phyloP scores from a whole-genome alignment of 1,140 invertebrate genomes.

The Bacillus rossius region DNA sequence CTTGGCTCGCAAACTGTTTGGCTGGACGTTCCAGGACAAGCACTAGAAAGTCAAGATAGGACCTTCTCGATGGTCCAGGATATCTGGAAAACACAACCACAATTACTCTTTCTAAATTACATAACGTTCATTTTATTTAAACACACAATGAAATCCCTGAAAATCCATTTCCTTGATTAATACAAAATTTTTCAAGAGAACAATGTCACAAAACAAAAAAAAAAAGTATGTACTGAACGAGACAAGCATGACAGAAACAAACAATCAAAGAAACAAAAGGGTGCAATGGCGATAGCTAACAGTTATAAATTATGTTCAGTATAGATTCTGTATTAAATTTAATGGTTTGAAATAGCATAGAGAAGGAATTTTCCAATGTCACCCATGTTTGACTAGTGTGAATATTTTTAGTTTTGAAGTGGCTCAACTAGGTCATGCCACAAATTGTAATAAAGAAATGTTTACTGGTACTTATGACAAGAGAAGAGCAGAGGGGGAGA shows the following conservation, averaged over 20 bases:
- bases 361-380: too few species aligned
- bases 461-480: too few species aligned
- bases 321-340: too few species aligned
- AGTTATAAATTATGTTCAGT: too few species aligned
- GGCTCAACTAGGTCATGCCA: too few species aligned
- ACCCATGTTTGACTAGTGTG: too few species aligned
- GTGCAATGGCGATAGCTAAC: too few species aligned
- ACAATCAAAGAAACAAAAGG: background rate
- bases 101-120: background rate
- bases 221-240: background rate
- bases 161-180: background rate
- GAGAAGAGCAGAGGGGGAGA: too few species aligned
- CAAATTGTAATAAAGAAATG: too few species aligned
- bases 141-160: background rate
- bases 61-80: slow-evolving; percentile 78
- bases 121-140: background rate
- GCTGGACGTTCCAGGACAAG: background rate
- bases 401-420: too few species aligned
- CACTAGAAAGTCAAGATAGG: slow-evolving; percentile 81
- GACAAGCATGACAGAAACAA: background rate
- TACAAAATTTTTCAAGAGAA: background rate
- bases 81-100: slow-evolving; percentile 57
- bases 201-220: background rate
- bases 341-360: too few species aligned
- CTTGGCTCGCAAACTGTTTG: too few species aligned